These are phyloP conservation scores for Agelas oroides DNA, from an alignment of 37 sponge, comb jelly and placozoan genomes.

Conservation along the genomic window DNA sequence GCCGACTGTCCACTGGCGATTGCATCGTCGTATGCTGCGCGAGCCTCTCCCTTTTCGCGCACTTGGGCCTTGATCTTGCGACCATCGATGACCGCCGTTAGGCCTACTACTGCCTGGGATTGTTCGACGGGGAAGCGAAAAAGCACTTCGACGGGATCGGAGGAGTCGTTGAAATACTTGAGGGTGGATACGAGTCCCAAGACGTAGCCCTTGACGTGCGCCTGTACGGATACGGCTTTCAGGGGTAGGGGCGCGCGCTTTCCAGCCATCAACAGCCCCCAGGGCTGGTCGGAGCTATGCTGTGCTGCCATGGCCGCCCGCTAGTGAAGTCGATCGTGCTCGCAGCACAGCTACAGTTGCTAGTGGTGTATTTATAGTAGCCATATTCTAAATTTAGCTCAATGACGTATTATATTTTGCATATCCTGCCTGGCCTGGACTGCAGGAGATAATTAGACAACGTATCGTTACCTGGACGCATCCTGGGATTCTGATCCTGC, in stretches of 20 bases:
- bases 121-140: conserved; percentile 68
- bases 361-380: too few relatives aligned
- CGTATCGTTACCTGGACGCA: too few relatives aligned
- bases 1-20: conserved; percentile 72
- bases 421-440: too few relatives aligned
- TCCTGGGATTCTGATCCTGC: too few relatives aligned
- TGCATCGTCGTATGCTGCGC: conserved; percentile 66
- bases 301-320: too few relatives aligned
- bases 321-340: too few relatives aligned
- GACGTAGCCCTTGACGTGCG: conserved; percentile 38
- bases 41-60: conserved; percentile 70
- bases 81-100: conserved; percentile 68
- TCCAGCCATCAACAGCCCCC: not conserved
- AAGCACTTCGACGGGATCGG: conserved; percentile 48
- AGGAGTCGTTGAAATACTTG: conserved; percentile 56
- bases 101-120: conserved; percentile 59
- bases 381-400: too few relatives aligned
- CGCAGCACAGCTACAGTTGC: too few relatives aligned
- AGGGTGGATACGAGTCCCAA: conserved; percentile 42
- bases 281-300: not conserved
- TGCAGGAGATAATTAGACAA: too few relatives aligned
- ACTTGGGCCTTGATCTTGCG: conserved; percentile 57
- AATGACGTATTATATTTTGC: too few relatives aligned
- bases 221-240: conserved; percentile 37
- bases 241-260: conserved; percentile 32